A percentile compares a stretch with the other conserved stretches of the same genome.
These are phyloP conservation scores for Pogonocherus hispidulus DNA, from an alignment of 2,888 invertebrate species.

Conservation along the genomic window DNA sequence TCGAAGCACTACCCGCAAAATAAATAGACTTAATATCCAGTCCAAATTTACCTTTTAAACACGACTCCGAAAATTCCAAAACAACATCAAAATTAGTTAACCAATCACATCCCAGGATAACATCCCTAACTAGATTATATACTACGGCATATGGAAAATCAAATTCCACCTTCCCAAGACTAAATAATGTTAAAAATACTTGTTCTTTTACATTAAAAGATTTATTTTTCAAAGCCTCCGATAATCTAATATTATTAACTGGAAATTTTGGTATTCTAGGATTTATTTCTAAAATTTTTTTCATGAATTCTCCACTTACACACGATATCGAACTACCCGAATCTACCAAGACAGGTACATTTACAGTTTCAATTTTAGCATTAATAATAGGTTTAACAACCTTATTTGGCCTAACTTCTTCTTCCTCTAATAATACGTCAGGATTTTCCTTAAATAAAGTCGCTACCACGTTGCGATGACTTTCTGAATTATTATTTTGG, in stretches of 20 bases:
- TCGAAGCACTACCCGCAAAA: too few relatives aligned
- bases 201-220: neutral
- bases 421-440: too few relatives aligned
- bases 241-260: neutral
- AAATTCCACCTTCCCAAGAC: neutral
- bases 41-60: neutral
- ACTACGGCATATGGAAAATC: constrained; percentile 2
- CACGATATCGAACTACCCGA: neutral
- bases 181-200: neutral
- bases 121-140: neutral
- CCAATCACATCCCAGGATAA: constrained; percentile 11
- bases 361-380: neutral
- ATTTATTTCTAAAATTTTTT: neutral
- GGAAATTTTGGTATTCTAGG: neutral
- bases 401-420: too few relatives aligned
- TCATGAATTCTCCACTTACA: neutral
- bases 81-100: neutral
- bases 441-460: too few relatives aligned
- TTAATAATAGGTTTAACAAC: neutral
- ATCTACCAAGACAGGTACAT: neutral
- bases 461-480: too few relatives aligned
- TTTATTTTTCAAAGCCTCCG: constrained; percentile 1
- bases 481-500: too few relatives aligned
- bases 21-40: too few relatives aligned
- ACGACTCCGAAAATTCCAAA: neutral